Base-by-base conservation (phyloP, 1,140 invertebrate species). In the Zaprionus ghesquierei region DNA sequence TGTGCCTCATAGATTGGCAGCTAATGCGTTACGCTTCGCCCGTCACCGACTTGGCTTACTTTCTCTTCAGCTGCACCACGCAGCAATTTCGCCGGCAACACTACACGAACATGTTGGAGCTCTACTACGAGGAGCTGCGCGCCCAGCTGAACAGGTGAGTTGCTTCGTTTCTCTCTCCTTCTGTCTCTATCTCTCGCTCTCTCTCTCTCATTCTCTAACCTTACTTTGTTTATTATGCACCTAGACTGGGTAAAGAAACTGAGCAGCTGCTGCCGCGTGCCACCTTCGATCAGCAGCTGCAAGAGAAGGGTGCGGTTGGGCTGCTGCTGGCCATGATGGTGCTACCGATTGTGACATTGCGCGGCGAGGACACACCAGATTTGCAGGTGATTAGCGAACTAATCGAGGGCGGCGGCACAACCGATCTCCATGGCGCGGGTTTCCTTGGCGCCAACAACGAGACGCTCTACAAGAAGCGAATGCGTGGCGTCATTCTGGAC, bases 1-100 rank as follows among this genome's bases (percentile, higher is more conserved):
- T 93, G n/a, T 79, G 92, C 8, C 71, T 94, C 0, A 69, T 95
- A 12, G 94, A 95, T 73, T 94, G 93, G 79, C 94, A 95, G 81
- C 79, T 94, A 10, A 90, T 92, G 10, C 90, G 93, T 3, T 93
- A 93, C 56, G 93, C 93, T 1, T 94, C 94, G 2, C 94, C 94
- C 4, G 92, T 94, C 2, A 93, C 92, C 2, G 94, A 95, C 66
- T 69, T 95, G 49, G 92, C 93, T 0, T 94, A 95, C 70, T 94
- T 93, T 64, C 84, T 95, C 3, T 94, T 93, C 65, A 92, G 93
- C 73, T 93, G 93, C 56, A 93, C 94, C 0, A 92, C 93, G 22
- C 81, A 92, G 55, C 68, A 92, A 6, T 90, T 94, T 23, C 87
- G 94, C 6, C 63, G 84, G 15, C 69, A 92, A 15, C 84, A 94